A percentile compares a stretch with the other conserved stretches of the same genome.
These are phyloP conservation scores for Argyrosomus regius DNA, from an alignment of 2,797 vertebrate species.

Conservation along the genomic window DNA sequence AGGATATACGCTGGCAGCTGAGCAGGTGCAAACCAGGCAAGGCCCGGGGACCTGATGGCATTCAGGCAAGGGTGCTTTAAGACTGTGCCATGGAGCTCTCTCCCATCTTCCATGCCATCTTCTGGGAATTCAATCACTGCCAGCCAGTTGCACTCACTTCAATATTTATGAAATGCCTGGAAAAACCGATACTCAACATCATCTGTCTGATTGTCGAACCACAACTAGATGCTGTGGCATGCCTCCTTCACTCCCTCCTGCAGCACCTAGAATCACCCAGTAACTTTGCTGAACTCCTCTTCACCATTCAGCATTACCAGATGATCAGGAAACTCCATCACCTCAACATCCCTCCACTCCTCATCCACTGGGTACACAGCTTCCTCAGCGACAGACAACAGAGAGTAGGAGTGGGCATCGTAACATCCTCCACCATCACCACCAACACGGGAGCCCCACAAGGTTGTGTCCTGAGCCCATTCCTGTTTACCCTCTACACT, in stretches of 20 bases:
- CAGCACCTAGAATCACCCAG: background rate
- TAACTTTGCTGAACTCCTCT: background rate
- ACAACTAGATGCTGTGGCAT: background rate
- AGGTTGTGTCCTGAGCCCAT: background rate
- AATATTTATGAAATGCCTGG: background rate
- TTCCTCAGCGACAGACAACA: background rate
- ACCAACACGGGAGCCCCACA: background rate
- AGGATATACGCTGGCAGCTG: background rate
- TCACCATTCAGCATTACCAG: background rate
- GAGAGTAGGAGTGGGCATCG: too few species aligned
- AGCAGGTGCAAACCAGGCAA: background rate
- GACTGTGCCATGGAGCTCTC: background rate
- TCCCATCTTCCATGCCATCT: background rate
- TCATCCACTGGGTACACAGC: background rate
- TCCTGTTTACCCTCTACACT: background rate
- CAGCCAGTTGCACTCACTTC: background rate
- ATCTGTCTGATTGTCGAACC: background rate
- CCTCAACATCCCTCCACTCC: too few species aligned
- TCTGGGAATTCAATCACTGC: background rate
- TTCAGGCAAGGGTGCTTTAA: background rate
- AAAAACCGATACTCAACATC: too few species aligned
- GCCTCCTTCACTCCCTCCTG: background rate
- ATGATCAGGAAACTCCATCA: constrained; percentile 6
- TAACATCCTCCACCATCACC: background rate
- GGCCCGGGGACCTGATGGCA: background rate